Conservation (phyloP, 37 sponge, comb jelly and placozoan genomes). For the Ianthella basta region DNA sequence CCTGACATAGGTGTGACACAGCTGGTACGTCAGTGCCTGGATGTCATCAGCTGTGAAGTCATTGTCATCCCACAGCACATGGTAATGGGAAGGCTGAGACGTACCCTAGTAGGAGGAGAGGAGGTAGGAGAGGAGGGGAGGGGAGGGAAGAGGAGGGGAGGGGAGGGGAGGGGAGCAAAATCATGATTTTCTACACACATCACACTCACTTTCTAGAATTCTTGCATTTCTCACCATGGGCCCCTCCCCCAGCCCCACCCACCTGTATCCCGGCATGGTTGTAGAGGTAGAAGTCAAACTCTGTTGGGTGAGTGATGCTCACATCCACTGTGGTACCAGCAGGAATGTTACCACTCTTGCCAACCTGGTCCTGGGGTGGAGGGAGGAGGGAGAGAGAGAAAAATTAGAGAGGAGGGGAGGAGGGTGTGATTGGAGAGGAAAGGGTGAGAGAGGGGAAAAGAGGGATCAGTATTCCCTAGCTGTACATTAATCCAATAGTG, state of each 20-base stretch:
- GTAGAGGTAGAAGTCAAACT: conserved; percentile 97
- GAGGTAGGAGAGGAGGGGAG: no score
- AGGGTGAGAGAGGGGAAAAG: neutral
- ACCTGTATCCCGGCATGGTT: conserved; percentile 96
- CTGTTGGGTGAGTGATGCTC: conserved; percentile 92
- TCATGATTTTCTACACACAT: no score
- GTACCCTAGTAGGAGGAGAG: conserved; percentile 77
- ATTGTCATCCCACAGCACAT: conserved; percentile 97
- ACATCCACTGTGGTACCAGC: conserved; percentile 96
- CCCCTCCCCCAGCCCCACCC: no score
- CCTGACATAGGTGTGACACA: conserved; percentile 96
- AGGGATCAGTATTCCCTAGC: neutral
- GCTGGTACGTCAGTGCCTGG: conserved; percentile 94
- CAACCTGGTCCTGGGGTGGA: conserved; percentile 5
- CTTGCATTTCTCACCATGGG: no score
- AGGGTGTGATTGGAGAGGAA: neutral
- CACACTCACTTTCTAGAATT: no score
- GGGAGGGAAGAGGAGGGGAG: no score
- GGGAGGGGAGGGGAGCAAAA: no score
- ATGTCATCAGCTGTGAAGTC: conserved; percentile 90
- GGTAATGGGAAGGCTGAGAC: conserved; percentile 94
- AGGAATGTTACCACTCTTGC: conserved; percentile 89
- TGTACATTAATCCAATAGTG: no score
- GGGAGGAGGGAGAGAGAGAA: neutral
- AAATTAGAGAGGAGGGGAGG: neutral